Evolutionary conservation across 2,888 invertebrate species (phyloP).

Genomic region (Aphodius granarius): DNA sequence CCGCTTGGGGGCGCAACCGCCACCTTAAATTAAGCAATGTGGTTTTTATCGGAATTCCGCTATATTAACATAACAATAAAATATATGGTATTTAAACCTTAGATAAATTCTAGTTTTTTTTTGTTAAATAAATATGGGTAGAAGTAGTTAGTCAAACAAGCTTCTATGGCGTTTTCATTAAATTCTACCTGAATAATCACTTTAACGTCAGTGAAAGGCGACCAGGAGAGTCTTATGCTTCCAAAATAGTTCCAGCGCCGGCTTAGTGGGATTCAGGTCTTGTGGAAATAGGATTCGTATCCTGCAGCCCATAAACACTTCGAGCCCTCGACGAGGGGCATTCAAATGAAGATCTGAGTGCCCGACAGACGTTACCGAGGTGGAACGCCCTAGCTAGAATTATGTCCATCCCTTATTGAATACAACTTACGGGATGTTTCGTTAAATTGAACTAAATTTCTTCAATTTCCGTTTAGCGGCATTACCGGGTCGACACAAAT

Average conservation of each 20-base stretch:
- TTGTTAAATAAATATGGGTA: too few relatives aligned
- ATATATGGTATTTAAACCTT: too few relatives aligned
- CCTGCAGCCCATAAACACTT: not conserved
- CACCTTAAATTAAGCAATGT: too few relatives aligned
- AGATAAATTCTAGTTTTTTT: too few relatives aligned
- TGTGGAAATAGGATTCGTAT: not conserved
- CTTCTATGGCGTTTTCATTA: not conserved
- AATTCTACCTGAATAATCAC: not conserved
- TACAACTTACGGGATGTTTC: not conserved
- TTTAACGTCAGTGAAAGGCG: not conserved
- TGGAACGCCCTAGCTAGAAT: constrained; percentile 1
- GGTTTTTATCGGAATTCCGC: too few relatives aligned
- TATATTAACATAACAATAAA: too few relatives aligned
- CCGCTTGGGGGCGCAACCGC: too few relatives aligned
- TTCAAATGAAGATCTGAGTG: constrained; percentile 7
- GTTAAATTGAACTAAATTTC: constrained; percentile 3
- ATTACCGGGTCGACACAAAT: not conserved
- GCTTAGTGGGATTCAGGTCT: not conserved
- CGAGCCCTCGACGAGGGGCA: not conserved
- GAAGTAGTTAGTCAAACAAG: not conserved
- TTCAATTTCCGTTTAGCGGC: not conserved
- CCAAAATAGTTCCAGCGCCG: not conserved
- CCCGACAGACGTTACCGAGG: not conserved
- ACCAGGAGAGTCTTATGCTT: not conserved
- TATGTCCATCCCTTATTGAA: constrained; percentile 7